A percentile compares a stretch with the other conserved stretches of the same genome.
Conservation (phyloP, 1,140 invertebrate species). For the Branchinecta lindahli region DNA sequence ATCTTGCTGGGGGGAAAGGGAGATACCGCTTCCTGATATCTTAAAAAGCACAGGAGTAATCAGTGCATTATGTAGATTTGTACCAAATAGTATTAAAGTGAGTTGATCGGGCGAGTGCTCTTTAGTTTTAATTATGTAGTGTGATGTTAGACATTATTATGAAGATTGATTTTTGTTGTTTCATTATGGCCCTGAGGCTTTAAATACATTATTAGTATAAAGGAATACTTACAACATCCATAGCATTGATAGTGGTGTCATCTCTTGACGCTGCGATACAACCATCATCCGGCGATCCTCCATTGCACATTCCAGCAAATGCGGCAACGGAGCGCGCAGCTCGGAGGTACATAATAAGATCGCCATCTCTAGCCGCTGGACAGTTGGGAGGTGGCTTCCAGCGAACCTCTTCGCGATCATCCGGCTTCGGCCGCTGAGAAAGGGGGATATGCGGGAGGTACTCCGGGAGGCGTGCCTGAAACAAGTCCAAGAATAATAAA, state of each 20-base stretch:
- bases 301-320: conserved; percentile 94
- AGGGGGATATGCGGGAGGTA: conserved; percentile 47
- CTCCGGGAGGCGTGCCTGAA: conserved; percentile 58
- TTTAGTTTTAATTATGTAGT: too few species aligned
- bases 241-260: conserved; percentile 93
- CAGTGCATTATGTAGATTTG: too few species aligned
- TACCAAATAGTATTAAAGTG: too few species aligned
- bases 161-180: too few species aligned
- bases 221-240: conserved; percentile 55
- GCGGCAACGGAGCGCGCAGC: conserved; percentile 89
- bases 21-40: too few species aligned
- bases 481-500: too few species aligned
- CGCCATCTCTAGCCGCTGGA: conserved; percentile 65
- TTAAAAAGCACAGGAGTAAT: too few species aligned
- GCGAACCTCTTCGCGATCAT: conserved; percentile 68
- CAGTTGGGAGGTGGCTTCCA: conserved; percentile 52
- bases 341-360: conserved; percentile 91
- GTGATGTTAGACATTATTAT: too few species aligned
- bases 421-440: conserved; percentile 50
- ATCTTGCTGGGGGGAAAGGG: too few species aligned
- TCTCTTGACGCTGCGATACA: conserved; percentile 88
- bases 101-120: too few species aligned
- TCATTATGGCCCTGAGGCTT: too few species aligned
- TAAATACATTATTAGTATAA: too few species aligned
- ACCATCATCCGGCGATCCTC: conserved; percentile 87